phyloP scores from a whole-genome alignment of 1,140 invertebrate species.

The Lordiphosa clarofinis region DNA sequence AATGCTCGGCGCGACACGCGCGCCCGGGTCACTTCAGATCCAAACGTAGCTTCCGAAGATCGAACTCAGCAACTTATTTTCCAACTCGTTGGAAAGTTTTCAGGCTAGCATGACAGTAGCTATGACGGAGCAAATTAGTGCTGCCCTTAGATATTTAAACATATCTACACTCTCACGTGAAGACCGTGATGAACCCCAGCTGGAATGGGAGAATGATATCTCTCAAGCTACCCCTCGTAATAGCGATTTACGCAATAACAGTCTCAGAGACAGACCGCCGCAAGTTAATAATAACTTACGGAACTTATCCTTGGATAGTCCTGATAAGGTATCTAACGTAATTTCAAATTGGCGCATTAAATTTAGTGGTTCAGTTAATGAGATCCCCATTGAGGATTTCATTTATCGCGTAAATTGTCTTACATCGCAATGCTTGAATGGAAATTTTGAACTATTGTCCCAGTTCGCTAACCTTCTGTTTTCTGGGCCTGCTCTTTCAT shows the following conservation, averaged over 20 bases:
- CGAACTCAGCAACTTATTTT: too few species aligned
- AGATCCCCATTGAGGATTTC: not conserved
- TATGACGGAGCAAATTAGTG: too few species aligned
- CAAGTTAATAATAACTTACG: not conserved
- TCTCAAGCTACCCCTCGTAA: not conserved
- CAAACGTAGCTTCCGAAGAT: too few species aligned
- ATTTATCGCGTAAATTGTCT: too few species aligned
- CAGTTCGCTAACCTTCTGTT: constrained; percentile 6
- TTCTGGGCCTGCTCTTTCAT: constrained; percentile 2
- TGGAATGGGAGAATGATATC: not conserved
- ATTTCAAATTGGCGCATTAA: not conserved
- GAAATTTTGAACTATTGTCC: not conserved
- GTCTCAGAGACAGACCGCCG: not conserved
- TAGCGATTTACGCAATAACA: not conserved
- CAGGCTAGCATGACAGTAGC: too few species aligned
- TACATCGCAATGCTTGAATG: constrained; percentile 1
- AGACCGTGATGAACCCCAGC: not conserved
- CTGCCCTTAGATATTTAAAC: too few species aligned
- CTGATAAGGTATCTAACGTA: too few species aligned
- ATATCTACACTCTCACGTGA: too few species aligned
- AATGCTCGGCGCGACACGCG: too few species aligned
- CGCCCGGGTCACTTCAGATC: too few species aligned
- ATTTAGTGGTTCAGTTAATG: not conserved
- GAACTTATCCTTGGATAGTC: too few species aligned
- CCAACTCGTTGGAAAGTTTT: too few species aligned